phyloP scores from a whole-genome alignment of 2,888 invertebrate genomes.

The Cerceris rybyensis region DNA sequence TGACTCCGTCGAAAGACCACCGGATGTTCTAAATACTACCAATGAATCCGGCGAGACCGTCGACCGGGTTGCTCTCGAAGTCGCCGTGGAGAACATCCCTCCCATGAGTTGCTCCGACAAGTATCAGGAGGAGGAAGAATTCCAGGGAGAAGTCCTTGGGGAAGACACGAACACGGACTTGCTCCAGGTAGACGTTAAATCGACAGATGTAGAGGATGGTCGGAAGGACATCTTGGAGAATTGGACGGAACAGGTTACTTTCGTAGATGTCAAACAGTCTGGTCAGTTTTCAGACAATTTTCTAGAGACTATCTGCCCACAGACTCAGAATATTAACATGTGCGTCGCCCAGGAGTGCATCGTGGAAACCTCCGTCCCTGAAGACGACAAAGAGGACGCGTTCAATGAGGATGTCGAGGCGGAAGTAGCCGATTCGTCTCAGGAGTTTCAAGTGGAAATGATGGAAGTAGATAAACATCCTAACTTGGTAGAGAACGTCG shows the following conservation, averaged over 20 bases:
- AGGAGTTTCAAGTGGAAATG: no score
- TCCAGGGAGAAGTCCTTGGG: slow-evolving; percentile 7
- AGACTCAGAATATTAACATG: neutral
- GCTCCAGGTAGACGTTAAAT: slow-evolving; percentile 7
- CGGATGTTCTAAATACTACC: neutral
- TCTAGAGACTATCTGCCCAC: slow-evolving; percentile 35
- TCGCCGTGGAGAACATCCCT: neutral
- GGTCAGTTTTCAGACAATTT: slow-evolving; percentile 71
- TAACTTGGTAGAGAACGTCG: neutral
- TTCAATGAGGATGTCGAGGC: no score
- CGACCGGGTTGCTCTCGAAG: neutral
- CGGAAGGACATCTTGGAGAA: slow-evolving; percentile 39
- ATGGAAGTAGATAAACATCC: no score
- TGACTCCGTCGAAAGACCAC: slow-evolving; percentile 21
- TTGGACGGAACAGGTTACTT: slow-evolving; percentile 50
- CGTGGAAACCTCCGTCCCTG: neutral
- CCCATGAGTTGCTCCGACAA: slow-evolving; percentile 31
- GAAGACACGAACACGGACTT: slow-evolving; percentile 3
- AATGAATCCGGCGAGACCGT: slow-evolving; percentile 3
- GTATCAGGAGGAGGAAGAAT: slow-evolving; percentile 50
- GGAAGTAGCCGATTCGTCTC: no score
- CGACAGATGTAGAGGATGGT: slow-evolving; percentile 14
- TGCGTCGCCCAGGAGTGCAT: neutral
- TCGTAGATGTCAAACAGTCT: slow-evolving; percentile 36
- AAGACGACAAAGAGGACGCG: neutral